Evolutionary conservation across 2,888 invertebrate genomes (phyloP), one percentile per base, ranked within the genome.

Genomic region (Periphyllus acericola): DNA sequence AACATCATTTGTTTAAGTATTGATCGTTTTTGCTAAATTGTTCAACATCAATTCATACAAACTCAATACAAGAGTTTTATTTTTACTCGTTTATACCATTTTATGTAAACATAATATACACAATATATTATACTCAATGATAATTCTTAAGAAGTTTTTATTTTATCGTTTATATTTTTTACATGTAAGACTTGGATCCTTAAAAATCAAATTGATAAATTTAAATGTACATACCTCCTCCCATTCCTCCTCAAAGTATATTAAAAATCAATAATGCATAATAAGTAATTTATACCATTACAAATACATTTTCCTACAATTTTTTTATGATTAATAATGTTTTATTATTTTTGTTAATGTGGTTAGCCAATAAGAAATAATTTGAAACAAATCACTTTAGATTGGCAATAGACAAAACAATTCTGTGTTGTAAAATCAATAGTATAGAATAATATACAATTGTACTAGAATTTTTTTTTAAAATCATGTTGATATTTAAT

Each of bases 61-160:
- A 76, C 84, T 84, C 76, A 68, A 52, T 84, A 76, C 32, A 66
- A 46, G 84, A 84, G 76, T 76, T 76, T 84, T 84, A 84, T 84
- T 84, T 76, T 84, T 84, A 84, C 66, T 84, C 21, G 60, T 84
- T 84, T 76, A 76, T 84, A 84, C 76, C 76, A 84, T 84, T 76
- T 84, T 84, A 84, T 84, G 84, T 76, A 84, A 76, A 76, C 84
- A 66, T 78, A 76, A 76, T 84, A 68, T 84, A 84, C 40, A 76
- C 74, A 75, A 75, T 84, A 84, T 84, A 84, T 84, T 84, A 84
- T 84, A 84, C 68, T 84, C 60, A 9, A 72, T n/a, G 21, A 83
- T 60, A 40, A 83, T 75, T 83, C n/a, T 14, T 34, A 76, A 84
- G 32, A 76, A 66, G 25, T 66, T 40, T 76, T 32, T 84, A 55